Base-by-base conservation (phyloP, 2,113 vertebrate species). In the Actinemys pallida region DNA sequence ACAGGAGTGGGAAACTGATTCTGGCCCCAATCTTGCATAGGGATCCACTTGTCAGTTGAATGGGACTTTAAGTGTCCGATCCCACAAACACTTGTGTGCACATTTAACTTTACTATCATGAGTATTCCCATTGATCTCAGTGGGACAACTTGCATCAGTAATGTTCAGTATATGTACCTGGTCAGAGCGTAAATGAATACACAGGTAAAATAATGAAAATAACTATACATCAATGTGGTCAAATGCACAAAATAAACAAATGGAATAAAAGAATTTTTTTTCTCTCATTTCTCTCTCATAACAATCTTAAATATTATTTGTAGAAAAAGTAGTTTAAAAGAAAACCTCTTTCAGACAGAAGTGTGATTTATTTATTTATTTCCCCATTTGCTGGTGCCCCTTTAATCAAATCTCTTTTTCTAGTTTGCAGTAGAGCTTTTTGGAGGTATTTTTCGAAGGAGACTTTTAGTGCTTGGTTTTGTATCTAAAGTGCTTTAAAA, bases 101-200 rank as follows among this genome's bases (percentile, higher is more conserved):
- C 94, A 94, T 84, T 93, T 39, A 83, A 90, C 93, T 92, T 29
- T 86, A 78, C 82, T 94, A 72, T 92, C 89, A 31, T 94, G 76
- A 85, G 69, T 2, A 92, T 86, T 80, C 88, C 93, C 90, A 62
- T 89, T 96, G 89, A 84, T 50, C 91, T 79, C 81, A 20, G 0
- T 0, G 59, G 16, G 31, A 69, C 94, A 97, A 87, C 47, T 84
- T 39, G 0, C 39, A n/a, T n/a, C 35, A 69, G 8, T 69, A n/a
- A 69, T n/a, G 62, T n/a, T 69, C 17, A 20, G 16, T 19, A 69
- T 69, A 69, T 69, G 8, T 65, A 65, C 31, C 31, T n/a, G 7
- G 92, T 27, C 85, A 10, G 69, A 59, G 89, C 90, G 92, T 86
- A n/a, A 65, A 31, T 47, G 81, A 78, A 84, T 9, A 19, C 1